phyloP scores from a whole-genome alignment of 1,140 invertebrate species.

The Diabrotica undecimpunctata region DNA sequence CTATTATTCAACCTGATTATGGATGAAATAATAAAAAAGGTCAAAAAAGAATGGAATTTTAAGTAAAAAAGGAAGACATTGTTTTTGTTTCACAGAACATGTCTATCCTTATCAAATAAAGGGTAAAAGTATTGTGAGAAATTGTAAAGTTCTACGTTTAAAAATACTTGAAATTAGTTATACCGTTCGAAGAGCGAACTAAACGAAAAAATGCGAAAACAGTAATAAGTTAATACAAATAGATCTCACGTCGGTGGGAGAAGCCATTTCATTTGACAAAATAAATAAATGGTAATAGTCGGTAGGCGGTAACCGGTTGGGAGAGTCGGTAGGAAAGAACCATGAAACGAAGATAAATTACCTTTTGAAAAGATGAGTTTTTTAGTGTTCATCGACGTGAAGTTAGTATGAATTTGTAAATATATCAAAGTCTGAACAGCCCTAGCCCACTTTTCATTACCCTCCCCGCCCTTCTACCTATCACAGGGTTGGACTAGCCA shows the following conservation, averaged over 20 bases:
- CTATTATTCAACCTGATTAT: no score
- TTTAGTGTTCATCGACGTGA: constrained; percentile 46
- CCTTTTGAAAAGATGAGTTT: constrained; percentile 47
- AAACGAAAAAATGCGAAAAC: background rate
- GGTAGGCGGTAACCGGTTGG: constrained; percentile 12
- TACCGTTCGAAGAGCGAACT: no score
- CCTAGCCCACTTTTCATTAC: constrained; percentile 46
- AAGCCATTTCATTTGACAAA: constrained; percentile 6
- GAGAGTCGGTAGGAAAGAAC: constrained; percentile 12
- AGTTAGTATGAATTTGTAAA: constrained; percentile 47
- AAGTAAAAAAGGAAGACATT: no score
- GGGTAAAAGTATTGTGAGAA: no score
- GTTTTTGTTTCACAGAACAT: no score
- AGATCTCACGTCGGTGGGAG: background rate
- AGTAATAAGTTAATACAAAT: background rate
- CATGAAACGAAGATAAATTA: constrained; percentile 47
- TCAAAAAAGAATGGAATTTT: no score
- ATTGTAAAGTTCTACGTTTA: no score
- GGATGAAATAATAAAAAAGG: no score
- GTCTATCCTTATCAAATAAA: no score
- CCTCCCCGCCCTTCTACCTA: constrained; percentile 12
- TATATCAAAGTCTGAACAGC: constrained; percentile 47
- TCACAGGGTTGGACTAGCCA: background rate
- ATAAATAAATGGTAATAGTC: constrained; percentile 20
- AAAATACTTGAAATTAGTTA: no score